Evolutionary conservation across 2,888 invertebrate genomes (phyloP).

Genomic region (Emmelina monodactyla): DNA sequence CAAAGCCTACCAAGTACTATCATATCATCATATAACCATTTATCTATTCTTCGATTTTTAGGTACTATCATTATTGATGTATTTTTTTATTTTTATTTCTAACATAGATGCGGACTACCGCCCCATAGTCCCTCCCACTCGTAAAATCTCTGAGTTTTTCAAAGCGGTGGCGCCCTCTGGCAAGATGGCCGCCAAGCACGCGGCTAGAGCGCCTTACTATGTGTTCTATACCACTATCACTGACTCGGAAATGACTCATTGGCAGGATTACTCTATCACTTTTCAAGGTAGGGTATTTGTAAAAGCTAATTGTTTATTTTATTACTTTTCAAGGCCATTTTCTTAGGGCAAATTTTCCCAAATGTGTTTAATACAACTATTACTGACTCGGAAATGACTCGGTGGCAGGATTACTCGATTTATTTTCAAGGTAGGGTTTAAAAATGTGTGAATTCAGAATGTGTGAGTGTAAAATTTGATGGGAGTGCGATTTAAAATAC

Average conservation of each 20-base stretch:
- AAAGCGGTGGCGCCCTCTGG: slow-evolving; percentile 66
- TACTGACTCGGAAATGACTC: slow-evolving; percentile 69
- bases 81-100: slow-evolving; percentile 6
- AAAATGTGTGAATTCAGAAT: too few species aligned
- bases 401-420: slow-evolving; percentile 70
- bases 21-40: not conserved
- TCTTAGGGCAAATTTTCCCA: too few species aligned
- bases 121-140: slow-evolving; percentile 37
- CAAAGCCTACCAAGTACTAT: too few species aligned
- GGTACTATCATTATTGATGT: not conserved
- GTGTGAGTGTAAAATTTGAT: too few species aligned
- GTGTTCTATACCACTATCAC: slow-evolving; percentile 79
- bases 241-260: slow-evolving; percentile 68
- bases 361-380: slow-evolving; percentile 80
- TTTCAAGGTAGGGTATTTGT: slow-evolving; percentile 63
- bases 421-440: slow-evolving; percentile 71
- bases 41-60: not conserved
- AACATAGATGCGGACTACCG: slow-evolving; percentile 33
- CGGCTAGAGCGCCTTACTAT: slow-evolving; percentile 74
- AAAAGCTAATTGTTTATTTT: too few species aligned
- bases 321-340: too few species aligned
- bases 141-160: slow-evolving; percentile 44
- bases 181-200: slow-evolving; percentile 72
- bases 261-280: slow-evolving; percentile 72
- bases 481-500: too few species aligned